Base-by-base conservation (phyloP, 2,888 invertebrate genomes). In the Sphinx pinastri region DNA sequence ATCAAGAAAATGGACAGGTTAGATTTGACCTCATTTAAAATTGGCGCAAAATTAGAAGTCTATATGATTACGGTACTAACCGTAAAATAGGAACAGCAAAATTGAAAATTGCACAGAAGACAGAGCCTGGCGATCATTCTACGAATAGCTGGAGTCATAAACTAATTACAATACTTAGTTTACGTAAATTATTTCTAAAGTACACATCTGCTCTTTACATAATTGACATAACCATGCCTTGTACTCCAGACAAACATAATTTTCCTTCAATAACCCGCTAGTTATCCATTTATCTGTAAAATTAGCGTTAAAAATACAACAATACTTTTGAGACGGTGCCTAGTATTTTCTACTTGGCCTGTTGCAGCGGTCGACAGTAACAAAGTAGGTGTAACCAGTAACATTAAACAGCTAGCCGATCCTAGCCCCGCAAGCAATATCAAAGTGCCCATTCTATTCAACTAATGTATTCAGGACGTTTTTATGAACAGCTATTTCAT, bases 231-330 rank as follows among this genome's bases (percentile, higher is more conserved):
- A 47, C 11, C 49, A 63, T 16, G 45, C 47, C 19, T 47, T 47
- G 60, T 49, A 47, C 19, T 49, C 19, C 49, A 47, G 49, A 63
- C 47, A 25, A 19, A 49, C 12, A 11, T 2, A 19, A 19, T 6
- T 49, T 19, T 13, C 19, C 5, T 19, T 6, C 49, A 49, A 63
- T 63, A 19, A 63, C 13, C 19, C 12, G 7, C 19, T 63, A 49
- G 19, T 63, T 63, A 63, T 47, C 16, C 60, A 63, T 63, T 63
- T 63, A 63, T 25, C 60, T 60, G 60, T 60, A 16, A 60, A 47
- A 60, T 47, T 60, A 47, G 47, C 60, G 45, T 60, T 60, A 60
- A 60, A 60, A 60, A 47, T 60, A 60, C 31, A 59, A 59, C 60
- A 60, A 47, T 60, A 47, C 47, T 47, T 47, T 60, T 14, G 10